Evolutionary conservation across 2,888 invertebrate genomes (phyloP), one percentile per base, ranked within the genome.

Genomic region (Phyllotreta cruciferae): DNA sequence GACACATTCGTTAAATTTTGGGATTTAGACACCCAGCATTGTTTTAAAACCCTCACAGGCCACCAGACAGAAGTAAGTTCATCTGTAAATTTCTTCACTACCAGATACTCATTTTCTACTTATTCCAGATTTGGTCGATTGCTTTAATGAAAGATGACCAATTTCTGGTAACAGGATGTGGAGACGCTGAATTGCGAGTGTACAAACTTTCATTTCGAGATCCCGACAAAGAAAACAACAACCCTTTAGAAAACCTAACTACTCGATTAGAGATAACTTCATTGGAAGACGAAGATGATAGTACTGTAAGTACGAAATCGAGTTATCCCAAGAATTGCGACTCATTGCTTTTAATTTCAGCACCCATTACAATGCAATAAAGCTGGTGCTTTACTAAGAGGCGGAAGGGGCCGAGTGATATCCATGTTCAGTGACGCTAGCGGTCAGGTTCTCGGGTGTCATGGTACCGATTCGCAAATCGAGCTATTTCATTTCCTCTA

Each of bases 1-100:
- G 99, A 99, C 79, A 92, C 93, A 6, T 93, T 93, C 79, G 88
- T 99, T 0, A 98, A 98, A 81, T 95, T 99, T 79, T 99, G 98
- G 98, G 95, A 98, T 80, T 84, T 98, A 69, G 91, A 93, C 70
- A 95, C 95, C 5, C 93, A 96, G 74, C 93, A 95, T 76, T 98
- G 98, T 80, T 98, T 98, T 76, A 94, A 93, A 80, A 98, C 98
- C 2, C 83, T 99, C 54, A 90, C 94, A 42, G 96, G 94, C 62
- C 92, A 94, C 81, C 87, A 89, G 74, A 88, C 90, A 68, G 96
- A 96, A 84, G 91, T 90, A 82, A 68, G 74, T 34, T 49, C 41
- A 34, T 13, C 7, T 41, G 38, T 49, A 35, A 50, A 9, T 11
- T 44, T 55, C 41, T 9, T 55, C 9, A 1, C 4, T 10, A 39